Evolutionary conservation across 2,888 invertebrate species (phyloP), one percentile per base, ranked within the genome.

Genomic region (Xestia c-nigrum): DNA sequence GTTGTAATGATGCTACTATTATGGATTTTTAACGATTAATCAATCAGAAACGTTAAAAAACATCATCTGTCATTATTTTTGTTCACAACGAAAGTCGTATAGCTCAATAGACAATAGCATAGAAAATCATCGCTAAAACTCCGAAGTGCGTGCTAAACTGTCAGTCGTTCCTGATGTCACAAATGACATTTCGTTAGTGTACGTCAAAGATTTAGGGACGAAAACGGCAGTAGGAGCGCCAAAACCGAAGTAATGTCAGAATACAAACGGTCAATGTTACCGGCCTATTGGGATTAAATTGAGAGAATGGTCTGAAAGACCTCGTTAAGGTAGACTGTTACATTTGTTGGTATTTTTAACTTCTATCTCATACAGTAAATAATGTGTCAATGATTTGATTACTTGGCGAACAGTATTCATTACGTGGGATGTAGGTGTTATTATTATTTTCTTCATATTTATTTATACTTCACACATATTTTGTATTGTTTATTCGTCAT

Each of bases 111-210:
- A 31, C 31, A 31, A 31, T 31, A 31, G 31, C 43, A 55, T 76
- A 61, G 76, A 71, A 72, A 64, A 46, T 21, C 46, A 40, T 63
- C 47, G 16, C 21, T 75, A 38, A 14, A 70, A 24, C 16, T 40
- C 19, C 59, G 19, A 21, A 72, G 71, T 74, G 77, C 81, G 69
- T 80, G 14, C 50, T 65, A 47, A 73, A n/a, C 63, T 72, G 82
- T 81, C 85, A 85, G 66, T 67, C 61, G 43, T 55, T 10, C 5
- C 55, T 74, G 76, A 78, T 40, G 66, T 72, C 72, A 81, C 72
- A 72, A 72, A 72, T 74, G 83, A 77, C 77, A 70, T 85, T 84
- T 84, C 85, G 83, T 85, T 83, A 83, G 83, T 74, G 74, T 73
- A 64, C 67, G 70, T 81, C 81, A 81, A 63, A 81, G 52, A 69